These are phyloP conservation scores for Rhorus exstirpatorius DNA, from an alignment of 2,888 invertebrate species.

Conservation along the genomic window DNA sequence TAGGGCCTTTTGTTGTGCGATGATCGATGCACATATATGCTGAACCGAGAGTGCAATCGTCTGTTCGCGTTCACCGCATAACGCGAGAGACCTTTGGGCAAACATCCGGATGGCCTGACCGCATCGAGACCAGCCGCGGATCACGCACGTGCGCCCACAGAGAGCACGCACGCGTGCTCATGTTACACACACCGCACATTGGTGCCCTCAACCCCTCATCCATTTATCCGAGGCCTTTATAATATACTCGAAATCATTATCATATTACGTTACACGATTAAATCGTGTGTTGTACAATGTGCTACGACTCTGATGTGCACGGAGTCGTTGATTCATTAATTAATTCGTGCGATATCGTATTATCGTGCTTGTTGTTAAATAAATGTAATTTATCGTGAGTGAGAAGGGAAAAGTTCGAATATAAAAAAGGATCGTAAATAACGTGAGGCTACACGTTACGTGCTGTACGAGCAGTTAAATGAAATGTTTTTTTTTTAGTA, in stretches of 20 bases:
- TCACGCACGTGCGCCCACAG: conserved; percentile 55
- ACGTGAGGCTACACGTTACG: no score
- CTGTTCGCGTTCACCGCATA: conserved; percentile 53
- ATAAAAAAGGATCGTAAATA: neutral
- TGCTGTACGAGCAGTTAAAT: no score
- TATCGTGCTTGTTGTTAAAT: neutral
- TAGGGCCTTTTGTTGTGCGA: neutral
- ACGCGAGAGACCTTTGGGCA: conserved; percentile 66
- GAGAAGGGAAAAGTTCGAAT: neutral
- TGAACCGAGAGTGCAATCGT: conserved; percentile 34
- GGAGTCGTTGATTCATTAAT: conserved; percentile 16
- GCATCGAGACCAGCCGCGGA: conserved; percentile 34
- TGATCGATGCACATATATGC: neutral
- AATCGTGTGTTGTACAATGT: conserved; percentile 51
- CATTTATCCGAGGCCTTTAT: conserved; percentile 32
- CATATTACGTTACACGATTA: conserved; percentile 60
- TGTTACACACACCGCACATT: conserved; percentile 57
- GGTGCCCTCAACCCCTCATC: neutral
- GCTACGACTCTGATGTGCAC: conserved; percentile 32
- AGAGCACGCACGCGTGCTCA: conserved; percentile 58
- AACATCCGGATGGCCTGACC: conserved; percentile 60
- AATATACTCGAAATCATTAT: conserved; percentile 62
- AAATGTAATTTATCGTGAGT: neutral
- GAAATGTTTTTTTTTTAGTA: no score
- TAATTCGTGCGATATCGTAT: conserved; percentile 22